A percentile compares a stretch with the other conserved stretches of the same genome.
Evolutionary conservation across 2,888 invertebrate genomes (phyloP).

Genomic region (Trisateles emortualis): DNA sequence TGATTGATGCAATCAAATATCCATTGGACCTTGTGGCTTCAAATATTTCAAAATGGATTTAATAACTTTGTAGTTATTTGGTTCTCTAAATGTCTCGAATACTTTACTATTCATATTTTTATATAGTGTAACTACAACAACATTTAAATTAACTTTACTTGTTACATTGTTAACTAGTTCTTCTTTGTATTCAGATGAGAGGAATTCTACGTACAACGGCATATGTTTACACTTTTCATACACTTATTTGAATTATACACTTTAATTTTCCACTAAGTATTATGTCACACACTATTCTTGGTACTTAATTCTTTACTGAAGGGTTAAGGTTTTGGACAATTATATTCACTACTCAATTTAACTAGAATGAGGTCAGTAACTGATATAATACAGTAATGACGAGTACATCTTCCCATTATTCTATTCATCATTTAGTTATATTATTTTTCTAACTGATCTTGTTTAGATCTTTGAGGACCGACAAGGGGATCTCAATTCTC

Average conservation of each 20-base stretch:
- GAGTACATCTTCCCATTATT: too few species aligned
- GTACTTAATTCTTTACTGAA: too few species aligned
- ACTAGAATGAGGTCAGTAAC: too few species aligned
- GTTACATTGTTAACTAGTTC: slow-evolving; percentile 1
- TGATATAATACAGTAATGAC: too few species aligned
- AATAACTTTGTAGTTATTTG: neutral
- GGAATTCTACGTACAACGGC: neutral
- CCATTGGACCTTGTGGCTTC: slow-evolving; percentile 9
- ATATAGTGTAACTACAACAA: neutral
- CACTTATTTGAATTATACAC: neutral
- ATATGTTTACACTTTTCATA: neutral
- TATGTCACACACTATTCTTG: neutral
- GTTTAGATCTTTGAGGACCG: too few species aligned
- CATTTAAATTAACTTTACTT: neutral
- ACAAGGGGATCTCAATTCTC: too few species aligned
- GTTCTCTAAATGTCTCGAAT: neutral
- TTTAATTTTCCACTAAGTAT: neutral
- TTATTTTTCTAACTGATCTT: too few species aligned
- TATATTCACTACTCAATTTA: neutral
- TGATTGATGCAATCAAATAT: slow-evolving; percentile 22
- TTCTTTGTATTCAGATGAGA: neutral
- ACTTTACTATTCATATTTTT: neutral
- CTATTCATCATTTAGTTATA: too few species aligned
- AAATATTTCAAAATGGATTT: slow-evolving; percentile 8
- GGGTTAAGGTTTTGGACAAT: neutral